Percentiles rank a stretch among this genome's conserved stretches.
These are phyloP conservation scores for Oreochromis aureus DNA, from an alignment of 2,113 vertebrate species.

Conservation along the genomic window DNA sequence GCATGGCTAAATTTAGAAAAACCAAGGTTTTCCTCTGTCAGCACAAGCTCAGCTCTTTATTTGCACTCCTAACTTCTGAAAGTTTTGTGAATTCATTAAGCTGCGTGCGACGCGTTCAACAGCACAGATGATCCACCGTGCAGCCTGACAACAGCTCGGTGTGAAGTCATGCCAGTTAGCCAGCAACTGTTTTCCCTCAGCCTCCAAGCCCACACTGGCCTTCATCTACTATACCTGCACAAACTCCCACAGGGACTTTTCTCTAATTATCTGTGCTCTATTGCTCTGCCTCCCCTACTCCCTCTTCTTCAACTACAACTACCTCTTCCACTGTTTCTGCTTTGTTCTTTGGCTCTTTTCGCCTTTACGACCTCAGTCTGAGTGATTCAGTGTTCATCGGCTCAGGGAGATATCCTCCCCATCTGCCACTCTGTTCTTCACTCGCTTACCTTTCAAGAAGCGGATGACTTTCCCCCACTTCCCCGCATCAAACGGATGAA, in stretches of 20 bases:
- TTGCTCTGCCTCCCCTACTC: constrained; percentile 4
- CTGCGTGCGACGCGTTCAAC: neutral
- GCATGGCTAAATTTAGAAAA: neutral
- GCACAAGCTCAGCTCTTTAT: neutral
- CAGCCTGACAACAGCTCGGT: neutral
- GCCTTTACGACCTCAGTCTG: neutral
- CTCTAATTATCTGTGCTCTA: constrained; percentile 44
- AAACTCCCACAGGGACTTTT: constrained; percentile 3
- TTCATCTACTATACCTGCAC: constrained; percentile 9
- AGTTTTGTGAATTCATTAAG: constrained; percentile 11
- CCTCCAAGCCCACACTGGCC: constrained; percentile 16
- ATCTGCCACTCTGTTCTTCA: neutral
- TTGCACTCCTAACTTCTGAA: neutral
- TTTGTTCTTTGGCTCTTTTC: neutral
- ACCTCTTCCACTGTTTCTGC: neutral
- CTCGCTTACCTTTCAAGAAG: constrained; percentile 86
- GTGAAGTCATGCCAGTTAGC: constrained; percentile 16
- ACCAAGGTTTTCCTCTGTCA: neutral
- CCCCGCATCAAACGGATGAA: constrained; percentile 92
- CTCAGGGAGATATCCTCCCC: neutral
- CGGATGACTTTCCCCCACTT: constrained; percentile 95
- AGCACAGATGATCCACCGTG: neutral
- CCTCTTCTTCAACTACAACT: neutral
- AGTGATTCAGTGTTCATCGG: neutral
- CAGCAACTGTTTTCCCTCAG: neutral